A percentile compares a stretch with the other conserved stretches of the same genome.
These are phyloP conservation scores for Apotomis capreana DNA, from an alignment of 2,888 invertebrate genomes.

Conservation along the genomic window DNA sequence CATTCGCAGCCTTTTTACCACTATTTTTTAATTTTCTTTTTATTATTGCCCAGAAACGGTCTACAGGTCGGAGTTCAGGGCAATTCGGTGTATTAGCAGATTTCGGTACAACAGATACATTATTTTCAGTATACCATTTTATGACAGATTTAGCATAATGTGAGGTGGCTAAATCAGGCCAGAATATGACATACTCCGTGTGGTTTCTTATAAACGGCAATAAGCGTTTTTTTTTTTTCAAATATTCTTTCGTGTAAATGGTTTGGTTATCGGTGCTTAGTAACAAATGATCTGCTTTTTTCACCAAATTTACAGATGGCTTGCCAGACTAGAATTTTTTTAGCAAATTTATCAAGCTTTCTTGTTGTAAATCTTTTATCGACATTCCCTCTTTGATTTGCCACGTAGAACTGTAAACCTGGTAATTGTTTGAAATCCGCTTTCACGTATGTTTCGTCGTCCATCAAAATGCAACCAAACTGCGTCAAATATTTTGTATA, in stretches of 20 bases:
- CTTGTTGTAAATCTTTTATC: too few species aligned
- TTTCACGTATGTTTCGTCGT: too few species aligned
- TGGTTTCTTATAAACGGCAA: conserved; percentile 17
- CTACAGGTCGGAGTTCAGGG: not conserved
- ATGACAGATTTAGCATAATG: conserved; percentile 1
- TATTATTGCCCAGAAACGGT: not conserved
- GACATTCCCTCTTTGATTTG: too few species aligned
- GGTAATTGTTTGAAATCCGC: too few species aligned
- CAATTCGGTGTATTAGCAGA: conserved; percentile 11
- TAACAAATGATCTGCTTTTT: not conserved
- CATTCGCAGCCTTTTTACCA: too few species aligned
- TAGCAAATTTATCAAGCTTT: too few species aligned
- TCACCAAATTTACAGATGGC: too few species aligned
- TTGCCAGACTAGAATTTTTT: too few species aligned
- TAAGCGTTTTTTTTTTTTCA: not conserved
- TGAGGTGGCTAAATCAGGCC: conserved; percentile 6
- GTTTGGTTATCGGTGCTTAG: not conserved
- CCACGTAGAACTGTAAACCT: too few species aligned
- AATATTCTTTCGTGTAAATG: not conserved
- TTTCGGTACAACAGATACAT: conserved; percentile 8
- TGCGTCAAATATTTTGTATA: too few species aligned
- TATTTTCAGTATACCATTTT: conserved; percentile 4
- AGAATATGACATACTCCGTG: not conserved
- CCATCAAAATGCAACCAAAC: too few species aligned
- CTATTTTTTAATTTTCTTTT: too few species aligned